These are phyloP conservation scores for Drosophila eugracilis DNA, from an alignment of 1,140 invertebrate genomes.

Conservation along the genomic window DNA sequence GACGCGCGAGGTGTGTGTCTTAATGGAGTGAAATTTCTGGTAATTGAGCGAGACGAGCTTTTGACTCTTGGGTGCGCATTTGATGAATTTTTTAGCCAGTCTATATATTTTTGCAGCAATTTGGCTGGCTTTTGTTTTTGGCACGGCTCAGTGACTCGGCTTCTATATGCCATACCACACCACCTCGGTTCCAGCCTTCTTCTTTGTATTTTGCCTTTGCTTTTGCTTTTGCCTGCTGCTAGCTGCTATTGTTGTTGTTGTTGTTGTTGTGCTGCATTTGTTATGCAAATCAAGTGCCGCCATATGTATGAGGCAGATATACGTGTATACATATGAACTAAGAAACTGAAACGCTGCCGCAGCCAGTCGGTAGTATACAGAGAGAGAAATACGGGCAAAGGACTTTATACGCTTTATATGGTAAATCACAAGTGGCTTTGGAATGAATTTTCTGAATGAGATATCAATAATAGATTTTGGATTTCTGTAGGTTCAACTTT, in stretches of 20 bases:
- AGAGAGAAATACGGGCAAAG: neutral
- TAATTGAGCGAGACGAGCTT: constrained; percentile 77
- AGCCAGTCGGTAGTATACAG: constrained; percentile 30
- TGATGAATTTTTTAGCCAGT: constrained; percentile 71
- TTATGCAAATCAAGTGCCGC: constrained; percentile 82
- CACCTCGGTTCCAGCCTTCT: constrained; percentile 27
- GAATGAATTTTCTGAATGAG: too few relatives aligned
- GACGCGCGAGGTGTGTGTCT: constrained; percentile 69
- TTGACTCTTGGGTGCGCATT: constrained; percentile 68
- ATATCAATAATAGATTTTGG: too few relatives aligned
- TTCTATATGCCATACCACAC: constrained; percentile 16
- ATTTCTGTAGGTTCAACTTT: too few relatives aligned
- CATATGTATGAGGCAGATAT: constrained; percentile 47
- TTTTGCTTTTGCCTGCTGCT: too few relatives aligned
- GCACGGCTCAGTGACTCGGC: constrained; percentile 29
- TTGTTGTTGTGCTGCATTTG: constrained; percentile 64
- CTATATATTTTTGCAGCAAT: constrained; percentile 46
- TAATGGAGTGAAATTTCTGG: constrained; percentile 80
- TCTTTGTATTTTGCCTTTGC: constrained; percentile 35
- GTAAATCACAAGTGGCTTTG: too few relatives aligned
- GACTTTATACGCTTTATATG: too few relatives aligned
- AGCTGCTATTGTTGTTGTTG: constrained; percentile 1
- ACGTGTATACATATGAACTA: constrained; percentile 38
- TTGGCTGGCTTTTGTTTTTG: constrained; percentile 47
- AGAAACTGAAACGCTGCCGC: constrained; percentile 58